These are phyloP conservation scores for Cantharis nigra DNA, from an alignment of 2,888 invertebrate species.

Conservation along the genomic window DNA sequence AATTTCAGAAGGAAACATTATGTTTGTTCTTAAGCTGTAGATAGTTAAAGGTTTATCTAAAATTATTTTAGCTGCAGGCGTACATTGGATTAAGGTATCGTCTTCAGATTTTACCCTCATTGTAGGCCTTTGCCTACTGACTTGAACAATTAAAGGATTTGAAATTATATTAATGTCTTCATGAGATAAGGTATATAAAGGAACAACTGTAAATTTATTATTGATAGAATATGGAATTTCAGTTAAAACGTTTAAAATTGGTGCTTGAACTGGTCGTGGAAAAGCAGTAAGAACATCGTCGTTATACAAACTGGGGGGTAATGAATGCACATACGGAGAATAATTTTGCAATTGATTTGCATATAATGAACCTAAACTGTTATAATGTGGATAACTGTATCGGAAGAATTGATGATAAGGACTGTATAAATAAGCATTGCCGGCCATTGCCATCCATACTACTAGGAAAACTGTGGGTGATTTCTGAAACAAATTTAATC, in stretches of 20 bases:
- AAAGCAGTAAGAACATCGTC: slow-evolving; percentile 4
- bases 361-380: slow-evolving; percentile 7
- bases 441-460: slow-evolving; percentile 8
- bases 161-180: slow-evolving; percentile 49
- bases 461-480: not conserved
- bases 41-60: slow-evolving; percentile 53
- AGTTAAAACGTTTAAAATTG: slow-evolving; percentile 48
- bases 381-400: slow-evolving; percentile 10
- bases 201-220: slow-evolving; percentile 49
- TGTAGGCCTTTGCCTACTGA: slow-evolving; percentile 50
- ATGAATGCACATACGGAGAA: slow-evolving; percentile 6
- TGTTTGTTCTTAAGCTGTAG: slow-evolving; percentile 49
- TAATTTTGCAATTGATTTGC: slow-evolving; percentile 4
- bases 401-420: slow-evolving; percentile 20
- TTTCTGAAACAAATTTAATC: slow-evolving; percentile 9
- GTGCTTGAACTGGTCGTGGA: slow-evolving; percentile 35
- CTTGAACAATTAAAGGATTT: slow-evolving; percentile 50
- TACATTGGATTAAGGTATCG: slow-evolving; percentile 48
- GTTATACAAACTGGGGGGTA: slow-evolving; percentile 1
- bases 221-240: slow-evolving; percentile 48
- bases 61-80: slow-evolving; percentile 54
- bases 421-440: slow-evolving; percentile 19
- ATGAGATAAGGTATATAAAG: slow-evolving; percentile 49
- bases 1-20: slow-evolving; percentile 55
- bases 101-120: slow-evolving; percentile 50